phyloP scores from a whole-genome alignment of 2,113 vertebrate genomes.

The Neofelis nebulosa region DNA sequence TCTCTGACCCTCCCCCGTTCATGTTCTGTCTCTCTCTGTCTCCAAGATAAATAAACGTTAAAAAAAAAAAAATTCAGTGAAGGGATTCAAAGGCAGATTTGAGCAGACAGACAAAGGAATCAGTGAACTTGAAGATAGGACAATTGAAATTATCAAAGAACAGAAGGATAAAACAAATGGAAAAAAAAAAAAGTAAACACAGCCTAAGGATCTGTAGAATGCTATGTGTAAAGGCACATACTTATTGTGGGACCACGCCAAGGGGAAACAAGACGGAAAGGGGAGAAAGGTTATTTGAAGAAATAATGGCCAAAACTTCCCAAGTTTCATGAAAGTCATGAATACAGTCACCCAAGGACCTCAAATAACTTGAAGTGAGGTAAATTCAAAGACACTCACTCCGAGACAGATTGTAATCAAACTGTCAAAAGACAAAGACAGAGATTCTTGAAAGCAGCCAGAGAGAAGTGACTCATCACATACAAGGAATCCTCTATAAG shows the following conservation, averaged over 20 bases:
- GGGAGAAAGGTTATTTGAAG: background rate
- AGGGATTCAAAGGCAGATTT: background rate
- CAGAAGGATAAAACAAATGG: background rate
- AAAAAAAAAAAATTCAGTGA: background rate
- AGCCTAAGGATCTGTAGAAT: background rate
- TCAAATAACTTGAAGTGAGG: background rate
- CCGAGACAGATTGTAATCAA: background rate
- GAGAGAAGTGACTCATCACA: background rate
- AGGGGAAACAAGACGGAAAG: background rate
- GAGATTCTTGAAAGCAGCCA: background rate
- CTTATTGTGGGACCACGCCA: background rate
- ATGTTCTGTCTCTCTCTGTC: too few species aligned
- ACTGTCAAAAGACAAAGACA: background rate
- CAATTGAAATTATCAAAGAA: background rate
- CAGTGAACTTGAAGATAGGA: background rate
- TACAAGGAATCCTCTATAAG: background rate
- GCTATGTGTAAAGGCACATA: background rate
- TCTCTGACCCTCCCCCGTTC: too few species aligned
- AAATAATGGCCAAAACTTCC: background rate
- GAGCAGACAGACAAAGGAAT: background rate
- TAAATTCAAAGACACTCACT: background rate
- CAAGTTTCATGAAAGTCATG: background rate
- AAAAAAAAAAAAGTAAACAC: slow-evolving; percentile 8
- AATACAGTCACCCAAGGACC: background rate
- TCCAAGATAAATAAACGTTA: too few species aligned